Percentiles rank a stretch among this genome's conserved stretches.
These are phyloP conservation scores for Acanthacorydalis orientalis DNA, from an alignment of 2,888 invertebrate genomes.

Conservation along the genomic window DNA sequence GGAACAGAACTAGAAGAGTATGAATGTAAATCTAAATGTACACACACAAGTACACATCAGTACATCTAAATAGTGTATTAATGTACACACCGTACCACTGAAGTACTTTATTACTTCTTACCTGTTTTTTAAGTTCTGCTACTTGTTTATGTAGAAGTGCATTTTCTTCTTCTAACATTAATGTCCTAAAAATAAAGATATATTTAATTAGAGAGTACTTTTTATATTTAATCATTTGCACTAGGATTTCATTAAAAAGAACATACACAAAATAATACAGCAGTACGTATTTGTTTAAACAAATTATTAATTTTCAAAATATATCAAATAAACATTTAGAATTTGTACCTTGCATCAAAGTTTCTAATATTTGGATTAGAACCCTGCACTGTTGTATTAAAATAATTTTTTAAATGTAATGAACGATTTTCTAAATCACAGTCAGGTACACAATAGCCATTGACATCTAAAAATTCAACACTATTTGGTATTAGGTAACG, in stretches of 20 bases:
- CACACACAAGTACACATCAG: too few species aligned
- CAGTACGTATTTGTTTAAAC: too few species aligned
- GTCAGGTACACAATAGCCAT: slow-evolving; percentile 7
- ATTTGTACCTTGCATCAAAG: slow-evolving; percentile 10
- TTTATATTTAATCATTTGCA: too few species aligned
- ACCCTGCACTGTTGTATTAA: slow-evolving; percentile 7
- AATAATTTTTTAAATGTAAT: slow-evolving; percentile 8
- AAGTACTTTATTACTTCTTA: slow-evolving; percentile 17
- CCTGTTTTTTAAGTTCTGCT: slow-evolving; percentile 51
- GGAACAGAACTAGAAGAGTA: too few species aligned
- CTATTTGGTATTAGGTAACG: slow-evolving; percentile 16
- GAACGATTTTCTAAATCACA: slow-evolving; percentile 9
- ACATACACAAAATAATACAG: too few species aligned
- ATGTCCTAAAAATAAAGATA: slow-evolving; percentile 19
- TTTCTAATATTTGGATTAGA: slow-evolving; percentile 9
- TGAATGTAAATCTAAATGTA: too few species aligned
- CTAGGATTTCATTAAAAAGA: too few species aligned
- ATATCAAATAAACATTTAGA: neutral
- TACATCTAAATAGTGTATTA: too few species aligned
- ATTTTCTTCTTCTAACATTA: slow-evolving; percentile 50
- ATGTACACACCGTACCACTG: too few species aligned
- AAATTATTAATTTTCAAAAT: too few species aligned
- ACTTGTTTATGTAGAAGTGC: slow-evolving; percentile 45
- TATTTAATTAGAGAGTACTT: neutral
- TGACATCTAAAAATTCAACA: slow-evolving; percentile 9